Conservation (phyloP, 1,140 invertebrate species). For the Catajapyx aquilonaris region DNA sequence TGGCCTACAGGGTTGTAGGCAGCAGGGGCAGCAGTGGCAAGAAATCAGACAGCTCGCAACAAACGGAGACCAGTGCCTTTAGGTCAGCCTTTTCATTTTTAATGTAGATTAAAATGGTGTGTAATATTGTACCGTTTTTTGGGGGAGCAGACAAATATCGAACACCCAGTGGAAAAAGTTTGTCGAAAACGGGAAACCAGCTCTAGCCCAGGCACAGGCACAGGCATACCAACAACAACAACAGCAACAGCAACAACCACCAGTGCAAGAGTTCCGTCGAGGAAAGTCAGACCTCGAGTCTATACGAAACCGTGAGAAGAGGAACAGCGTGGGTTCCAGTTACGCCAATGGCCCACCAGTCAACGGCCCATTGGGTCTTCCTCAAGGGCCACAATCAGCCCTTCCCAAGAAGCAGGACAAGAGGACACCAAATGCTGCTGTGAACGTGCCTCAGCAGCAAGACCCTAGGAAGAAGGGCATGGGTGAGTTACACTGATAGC, state of each 20-base stretch:
- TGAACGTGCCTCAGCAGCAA: no score
- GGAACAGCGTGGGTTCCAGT: slow-evolving; percentile 4
- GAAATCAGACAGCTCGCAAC: no score
- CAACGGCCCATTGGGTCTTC: background rate
- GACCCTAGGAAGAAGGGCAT: no score
- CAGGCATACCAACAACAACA: no score
- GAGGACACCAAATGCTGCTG: slow-evolving; percentile 5
- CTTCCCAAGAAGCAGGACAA: slow-evolving; percentile 4
- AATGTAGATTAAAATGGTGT: no score
- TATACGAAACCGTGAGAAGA: slow-evolving; percentile 7
- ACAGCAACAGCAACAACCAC: no score
- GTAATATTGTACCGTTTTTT: no score
- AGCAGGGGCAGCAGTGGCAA: no score
- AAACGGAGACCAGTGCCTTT: no score
- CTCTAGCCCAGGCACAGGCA: background rate
- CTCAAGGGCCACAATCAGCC: background rate
- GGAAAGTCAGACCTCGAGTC: slow-evolving; percentile 14
- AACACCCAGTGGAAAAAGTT: slow-evolving; percentile 35
- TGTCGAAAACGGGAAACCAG: slow-evolving; percentile 24
- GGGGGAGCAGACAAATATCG: slow-evolving; percentile 24
- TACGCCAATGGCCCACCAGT: background rate
- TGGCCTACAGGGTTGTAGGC: no score
- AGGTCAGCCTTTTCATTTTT: no score
- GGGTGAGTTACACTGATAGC: no score
- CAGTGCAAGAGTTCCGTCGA: slow-evolving; percentile 9